phyloP scores from a whole-genome alignment of 2,797 vertebrate genomes.

The Amblyopsis hoosieri region DNA sequence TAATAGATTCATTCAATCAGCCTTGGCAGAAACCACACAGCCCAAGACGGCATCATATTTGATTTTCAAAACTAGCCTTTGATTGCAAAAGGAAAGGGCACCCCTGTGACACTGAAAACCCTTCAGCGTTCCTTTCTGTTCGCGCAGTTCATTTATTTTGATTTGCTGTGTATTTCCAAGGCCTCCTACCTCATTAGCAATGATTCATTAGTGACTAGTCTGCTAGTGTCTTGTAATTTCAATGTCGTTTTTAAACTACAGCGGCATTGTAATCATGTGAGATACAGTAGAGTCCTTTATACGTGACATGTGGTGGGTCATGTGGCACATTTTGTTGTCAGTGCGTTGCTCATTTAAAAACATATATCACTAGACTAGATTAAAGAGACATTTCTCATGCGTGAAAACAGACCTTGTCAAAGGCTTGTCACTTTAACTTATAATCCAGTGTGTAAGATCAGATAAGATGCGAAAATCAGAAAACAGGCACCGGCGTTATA shows the following conservation, averaged over 20 bases:
- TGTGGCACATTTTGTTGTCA: conserved; percentile 6
- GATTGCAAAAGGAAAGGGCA: conserved; percentile 56
- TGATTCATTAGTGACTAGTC: conserved; percentile 68
- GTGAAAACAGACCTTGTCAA: conserved; percentile 18
- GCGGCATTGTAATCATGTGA: no score
- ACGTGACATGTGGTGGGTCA: background rate
- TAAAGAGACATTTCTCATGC: conserved; percentile 34
- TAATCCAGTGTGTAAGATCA: conserved; percentile 31
- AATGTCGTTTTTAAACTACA: conserved; percentile 21
- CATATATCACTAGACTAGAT: conserved; percentile 21
- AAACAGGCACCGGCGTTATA: conserved; percentile 16
- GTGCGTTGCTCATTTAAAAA: conserved; percentile 2
- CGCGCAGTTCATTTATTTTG: conserved; percentile 73
- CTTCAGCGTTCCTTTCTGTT: conserved; percentile 54
- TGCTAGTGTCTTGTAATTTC: conserved; percentile 46
- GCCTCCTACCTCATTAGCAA: conserved; percentile 71
- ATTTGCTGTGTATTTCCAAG: conserved; percentile 67
- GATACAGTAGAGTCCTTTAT: background rate
- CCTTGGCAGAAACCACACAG: conserved; percentile 49
- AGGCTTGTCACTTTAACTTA: conserved; percentile 8
- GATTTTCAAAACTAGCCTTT: conserved; percentile 67
- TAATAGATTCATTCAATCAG: conserved; percentile 69
- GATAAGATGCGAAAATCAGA: conserved; percentile 24
- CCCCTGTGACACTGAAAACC: conserved; percentile 52
- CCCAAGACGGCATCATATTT: conserved; percentile 56